phyloP scores from a whole-genome alignment of 2,888 invertebrate genomes.

The Standfussiana lucernea region DNA sequence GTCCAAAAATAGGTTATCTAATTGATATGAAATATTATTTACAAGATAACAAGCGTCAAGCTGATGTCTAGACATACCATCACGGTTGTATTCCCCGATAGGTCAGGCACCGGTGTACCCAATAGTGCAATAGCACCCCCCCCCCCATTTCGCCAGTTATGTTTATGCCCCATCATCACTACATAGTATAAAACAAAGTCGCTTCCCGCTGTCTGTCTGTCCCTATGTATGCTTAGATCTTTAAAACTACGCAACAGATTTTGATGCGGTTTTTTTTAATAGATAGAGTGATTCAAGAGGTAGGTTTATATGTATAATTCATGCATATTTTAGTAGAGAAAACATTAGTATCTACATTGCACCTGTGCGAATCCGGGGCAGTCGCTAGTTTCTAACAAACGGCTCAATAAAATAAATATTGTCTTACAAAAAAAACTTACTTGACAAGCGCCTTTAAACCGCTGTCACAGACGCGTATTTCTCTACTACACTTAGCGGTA shows the following conservation, averaged over 20 bases:
- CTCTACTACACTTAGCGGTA: constrained; percentile 14
- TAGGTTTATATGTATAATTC: too few relatives aligned
- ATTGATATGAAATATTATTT: constrained; percentile 16
- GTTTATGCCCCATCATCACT: neutral
- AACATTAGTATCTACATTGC: too few relatives aligned
- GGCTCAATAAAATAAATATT: neutral
- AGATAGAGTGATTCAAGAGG: too few relatives aligned
- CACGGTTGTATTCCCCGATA: neutral
- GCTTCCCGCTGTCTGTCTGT: too few relatives aligned
- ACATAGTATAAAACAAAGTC: too few relatives aligned
- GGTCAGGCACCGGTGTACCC: neutral
- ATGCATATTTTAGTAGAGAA: too few relatives aligned
- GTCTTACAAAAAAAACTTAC: neutral
- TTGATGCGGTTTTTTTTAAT: too few relatives aligned
- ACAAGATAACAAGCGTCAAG: neutral
- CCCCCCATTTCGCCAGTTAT: neutral
- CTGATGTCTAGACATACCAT: neutral
- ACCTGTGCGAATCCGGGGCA: too few relatives aligned
- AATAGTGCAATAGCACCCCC: neutral
- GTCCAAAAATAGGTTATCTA: neutral
- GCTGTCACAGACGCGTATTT: constrained; percentile 28
- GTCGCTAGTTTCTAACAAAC: too few relatives aligned
- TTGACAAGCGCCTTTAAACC: neutral
- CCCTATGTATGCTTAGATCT: too few relatives aligned
- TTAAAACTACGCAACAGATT: too few relatives aligned